These are phyloP conservation scores for Pomatostomus ruficeps DNA, from an alignment of 2,113 vertebrate genomes.

Conservation along the genomic window DNA sequence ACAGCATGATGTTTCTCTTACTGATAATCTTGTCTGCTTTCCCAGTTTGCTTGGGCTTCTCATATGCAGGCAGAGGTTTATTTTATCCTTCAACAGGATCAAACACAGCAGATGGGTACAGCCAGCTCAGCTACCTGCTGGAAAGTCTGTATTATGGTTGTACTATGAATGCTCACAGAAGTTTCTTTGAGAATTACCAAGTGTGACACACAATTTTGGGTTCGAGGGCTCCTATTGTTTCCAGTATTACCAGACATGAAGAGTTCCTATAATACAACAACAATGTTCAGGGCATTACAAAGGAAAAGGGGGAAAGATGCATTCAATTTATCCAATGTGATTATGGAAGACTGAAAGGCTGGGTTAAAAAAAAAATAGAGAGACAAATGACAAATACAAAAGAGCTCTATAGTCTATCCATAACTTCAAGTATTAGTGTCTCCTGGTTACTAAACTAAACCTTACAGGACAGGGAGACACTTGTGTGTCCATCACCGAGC, in stretches of 20 bases:
- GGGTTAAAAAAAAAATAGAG: not conserved
- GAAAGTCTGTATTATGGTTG: not conserved
- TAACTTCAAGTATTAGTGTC: not conserved
- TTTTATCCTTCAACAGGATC: not conserved
- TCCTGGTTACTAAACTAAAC: not conserved
- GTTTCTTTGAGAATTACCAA: not conserved
- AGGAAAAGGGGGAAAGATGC: not conserved
- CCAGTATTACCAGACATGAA: not conserved
- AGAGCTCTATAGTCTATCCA: not conserved
- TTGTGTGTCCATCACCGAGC: fast-evolving
- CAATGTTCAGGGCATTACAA: not conserved
- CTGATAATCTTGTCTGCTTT: not conserved
- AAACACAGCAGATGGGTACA: not conserved
- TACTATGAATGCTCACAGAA: not conserved
- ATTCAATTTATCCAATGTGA: not conserved
- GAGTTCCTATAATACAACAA: not conserved
- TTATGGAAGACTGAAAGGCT: not conserved
- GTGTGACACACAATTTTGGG: not conserved
- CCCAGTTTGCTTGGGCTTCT: not conserved
- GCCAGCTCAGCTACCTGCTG: not conserved
- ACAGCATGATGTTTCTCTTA: not conserved
- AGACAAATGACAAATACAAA: not conserved
- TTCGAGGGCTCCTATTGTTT: not conserved
- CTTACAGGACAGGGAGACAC: not conserved
- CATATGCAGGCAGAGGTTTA: not conserved